Base-by-base conservation (phyloP, 2,888 invertebrate genomes). In the Cheilosia pagana region DNA sequence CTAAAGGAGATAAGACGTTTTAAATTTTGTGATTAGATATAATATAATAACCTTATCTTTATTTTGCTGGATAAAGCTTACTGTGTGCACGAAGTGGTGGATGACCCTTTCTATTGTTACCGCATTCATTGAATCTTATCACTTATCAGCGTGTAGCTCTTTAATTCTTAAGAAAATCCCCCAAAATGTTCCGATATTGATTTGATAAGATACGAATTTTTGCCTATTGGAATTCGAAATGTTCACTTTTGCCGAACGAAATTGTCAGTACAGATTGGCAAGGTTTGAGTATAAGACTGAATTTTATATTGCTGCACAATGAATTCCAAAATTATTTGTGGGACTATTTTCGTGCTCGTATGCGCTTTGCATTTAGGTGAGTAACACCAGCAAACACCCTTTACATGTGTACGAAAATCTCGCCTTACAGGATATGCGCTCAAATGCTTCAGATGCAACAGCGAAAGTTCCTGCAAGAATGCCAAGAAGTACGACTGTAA, bases 401-500 rank as follows among this genome's bases (percentile, higher is more conserved):
- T 0, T 39, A 28, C 8, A 28, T 8, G 2, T 28, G 0, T 5
- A 28, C 0, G 16, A 23, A 10, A 10, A 25, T 10, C n/a, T 4
- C n/a, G n/a, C 25, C 39, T 83, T 70, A 12, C 7, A 88, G 88
- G 74, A 25, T 35, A 74, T 23, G 72, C 87, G 0, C 19, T 88
- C 0, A 81, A 86, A 65, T 88, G 88, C 39, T 88, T 65, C 39
- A 48, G 55, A 10, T 88, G 88, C 23, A 16, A 52, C 7, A 62
- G 31, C n/a, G 70, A 78, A 10, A 48, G 86, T 16, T 72, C 81
- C 50, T 88, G 88, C 59, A 75, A 75, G 21, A 86, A 63, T 8
- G 60, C 87, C 14, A 74, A 63, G 16, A 77, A 87, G 77, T 76
- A 83, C 74, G 87, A 89, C 85, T 88, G 89, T 70, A 88, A 43